These are phyloP conservation scores for Lasioglossum baleicum DNA, from an alignment of 1,140 invertebrate genomes.

Conservation along the genomic window DNA sequence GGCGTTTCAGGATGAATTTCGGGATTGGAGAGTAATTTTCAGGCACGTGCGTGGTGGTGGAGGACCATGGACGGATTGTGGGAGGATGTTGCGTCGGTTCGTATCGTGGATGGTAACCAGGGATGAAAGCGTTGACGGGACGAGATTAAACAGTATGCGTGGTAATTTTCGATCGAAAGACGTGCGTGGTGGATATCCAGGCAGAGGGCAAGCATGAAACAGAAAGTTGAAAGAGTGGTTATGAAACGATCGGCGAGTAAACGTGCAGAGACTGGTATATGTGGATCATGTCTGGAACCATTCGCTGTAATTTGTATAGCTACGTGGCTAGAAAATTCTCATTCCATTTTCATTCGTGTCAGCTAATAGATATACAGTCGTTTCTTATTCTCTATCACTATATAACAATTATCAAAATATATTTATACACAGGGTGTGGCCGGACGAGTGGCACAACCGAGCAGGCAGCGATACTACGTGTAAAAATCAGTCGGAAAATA, in stretches of 20 bases:
- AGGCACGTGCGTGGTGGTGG: constrained; percentile 57
- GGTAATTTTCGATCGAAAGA: constrained; percentile 74
- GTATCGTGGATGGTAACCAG: constrained; percentile 48
- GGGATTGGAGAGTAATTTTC: constrained; percentile 42
- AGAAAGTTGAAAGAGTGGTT: constrained; percentile 78
- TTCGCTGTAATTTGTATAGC: constrained; percentile 10
- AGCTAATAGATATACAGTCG: constrained; percentile 14
- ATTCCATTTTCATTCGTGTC: constrained; percentile 2
- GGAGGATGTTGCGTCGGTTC: constrained; percentile 32
- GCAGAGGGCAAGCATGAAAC: constrained; percentile 79
- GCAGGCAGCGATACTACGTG: too few species aligned
- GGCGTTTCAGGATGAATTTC: constrained; percentile 61
- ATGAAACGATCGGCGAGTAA: constrained; percentile 74
- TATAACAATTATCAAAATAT: too few species aligned
- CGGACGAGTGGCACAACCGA: too few species aligned
- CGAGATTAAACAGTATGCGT: constrained; percentile 53
- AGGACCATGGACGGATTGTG: constrained; percentile 47
- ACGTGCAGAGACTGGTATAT: constrained; percentile 52
- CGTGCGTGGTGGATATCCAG: constrained; percentile 75
- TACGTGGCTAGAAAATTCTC: constrained; percentile 7
- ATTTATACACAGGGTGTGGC: background rate
- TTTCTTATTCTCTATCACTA: constrained; percentile 5
- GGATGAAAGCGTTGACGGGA: constrained; percentile 51
- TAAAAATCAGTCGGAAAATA: too few species aligned
- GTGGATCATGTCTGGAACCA: constrained; percentile 25